These are phyloP conservation scores for Euleptes europaea DNA, from an alignment of 2,113 vertebrate species.

Conservation along the genomic window DNA sequence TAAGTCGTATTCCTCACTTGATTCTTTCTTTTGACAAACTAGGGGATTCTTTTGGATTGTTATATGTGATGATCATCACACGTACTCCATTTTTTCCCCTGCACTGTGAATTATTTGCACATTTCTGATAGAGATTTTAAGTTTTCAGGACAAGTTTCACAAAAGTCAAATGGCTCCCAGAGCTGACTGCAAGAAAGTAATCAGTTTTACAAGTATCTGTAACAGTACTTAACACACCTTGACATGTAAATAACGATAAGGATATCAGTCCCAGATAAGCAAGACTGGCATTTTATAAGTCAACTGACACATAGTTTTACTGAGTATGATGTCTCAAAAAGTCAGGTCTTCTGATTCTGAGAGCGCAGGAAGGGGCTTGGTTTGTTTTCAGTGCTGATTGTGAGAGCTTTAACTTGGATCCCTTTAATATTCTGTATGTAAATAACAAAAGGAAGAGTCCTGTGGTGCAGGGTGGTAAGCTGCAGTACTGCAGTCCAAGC, in stretches of 20 bases:
- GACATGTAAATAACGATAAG: not conserved
- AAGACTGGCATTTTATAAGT: not conserved
- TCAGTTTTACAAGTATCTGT: not conserved
- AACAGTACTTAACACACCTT: not conserved
- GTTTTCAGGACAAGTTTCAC: conserved; percentile 36
- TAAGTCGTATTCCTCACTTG: not conserved
- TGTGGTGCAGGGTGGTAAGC: too few species aligned
- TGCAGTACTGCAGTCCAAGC: too few species aligned
- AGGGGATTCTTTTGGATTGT: conserved; percentile 42
- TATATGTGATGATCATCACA: conserved; percentile 25
- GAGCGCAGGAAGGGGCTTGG: not conserved
- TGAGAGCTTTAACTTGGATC: not conserved
- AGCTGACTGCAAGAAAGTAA: conserved; percentile 20
- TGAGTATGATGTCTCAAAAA: not conserved
- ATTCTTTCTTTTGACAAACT: not conserved
- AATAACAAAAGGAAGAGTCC: too few species aligned
- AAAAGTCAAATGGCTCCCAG: conserved; percentile 41
- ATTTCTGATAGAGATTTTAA: conserved; percentile 66
- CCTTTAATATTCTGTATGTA: not conserved
- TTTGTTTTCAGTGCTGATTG: not conserved
- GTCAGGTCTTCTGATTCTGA: not conserved
- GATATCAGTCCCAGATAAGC: not conserved
- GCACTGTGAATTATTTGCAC: conserved; percentile 54
- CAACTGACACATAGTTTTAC: not conserved
- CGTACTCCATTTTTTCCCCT: conserved; percentile 38